These are phyloP conservation scores for Patagioenas fasciata DNA, from an alignment of 2,113 vertebrate genomes.

Conservation along the genomic window DNA sequence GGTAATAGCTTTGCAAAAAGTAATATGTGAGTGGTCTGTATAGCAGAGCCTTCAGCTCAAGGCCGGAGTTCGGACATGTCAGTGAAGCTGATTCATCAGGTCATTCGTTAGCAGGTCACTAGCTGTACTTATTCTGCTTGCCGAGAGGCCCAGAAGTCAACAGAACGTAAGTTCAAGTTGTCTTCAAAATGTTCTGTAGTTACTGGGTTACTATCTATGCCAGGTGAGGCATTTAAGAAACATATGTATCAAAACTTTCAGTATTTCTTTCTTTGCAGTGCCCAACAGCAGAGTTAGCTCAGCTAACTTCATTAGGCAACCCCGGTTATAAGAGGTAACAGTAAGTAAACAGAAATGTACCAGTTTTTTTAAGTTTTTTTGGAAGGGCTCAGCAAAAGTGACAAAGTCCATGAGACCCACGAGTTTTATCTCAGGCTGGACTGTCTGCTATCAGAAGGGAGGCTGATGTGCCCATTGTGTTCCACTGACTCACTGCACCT, in stretches of 20 bases:
- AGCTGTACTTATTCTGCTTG: not conserved
- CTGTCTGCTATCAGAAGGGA: rapidly evolving
- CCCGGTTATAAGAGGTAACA: rapidly evolving
- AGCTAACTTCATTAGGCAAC: not conserved
- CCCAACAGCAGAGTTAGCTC: not conserved
- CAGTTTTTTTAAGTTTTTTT: not conserved
- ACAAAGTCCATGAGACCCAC: not conserved
- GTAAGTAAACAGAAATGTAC: not conserved
- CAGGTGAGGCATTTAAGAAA: not conserved
- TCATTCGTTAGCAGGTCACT: not conserved
- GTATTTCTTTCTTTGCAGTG: not conserved
- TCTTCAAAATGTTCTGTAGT: not conserved
- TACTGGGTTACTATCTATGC: not conserved
- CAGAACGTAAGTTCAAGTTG: not conserved
- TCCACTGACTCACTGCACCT: not conserved
- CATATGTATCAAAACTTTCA: not conserved
- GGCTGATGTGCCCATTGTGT: rapidly evolving
- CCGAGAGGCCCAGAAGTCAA: not conserved
- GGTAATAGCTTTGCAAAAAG: not conserved
- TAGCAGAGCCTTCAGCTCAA: not conserved
- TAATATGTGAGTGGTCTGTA: not conserved
- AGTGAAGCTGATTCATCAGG: not conserved
- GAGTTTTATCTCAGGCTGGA: not conserved
- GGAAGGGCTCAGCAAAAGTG: not conserved
- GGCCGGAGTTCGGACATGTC: not conserved